Evolutionary conservation across 2,888 invertebrate species (phyloP).

Genomic region (Orthosia incerta): DNA sequence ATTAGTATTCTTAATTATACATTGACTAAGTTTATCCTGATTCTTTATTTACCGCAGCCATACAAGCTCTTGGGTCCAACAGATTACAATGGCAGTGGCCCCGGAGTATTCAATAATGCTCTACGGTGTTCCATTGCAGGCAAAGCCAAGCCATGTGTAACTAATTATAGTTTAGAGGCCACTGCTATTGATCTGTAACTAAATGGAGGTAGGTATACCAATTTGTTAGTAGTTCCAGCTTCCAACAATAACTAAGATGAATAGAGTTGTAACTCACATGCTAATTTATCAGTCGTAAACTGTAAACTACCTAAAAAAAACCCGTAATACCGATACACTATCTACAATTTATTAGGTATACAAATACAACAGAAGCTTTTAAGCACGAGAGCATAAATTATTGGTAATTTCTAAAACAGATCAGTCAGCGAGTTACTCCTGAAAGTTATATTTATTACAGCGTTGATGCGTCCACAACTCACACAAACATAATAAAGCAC

Average conservation of each 20-base stretch:
- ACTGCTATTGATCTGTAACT: constrained; percentile 15
- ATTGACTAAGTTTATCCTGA: background rate
- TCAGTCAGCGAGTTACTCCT: background rate
- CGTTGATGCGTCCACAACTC: background rate
- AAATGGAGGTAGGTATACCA: background rate
- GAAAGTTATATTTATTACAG: background rate
- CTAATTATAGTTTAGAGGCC: constrained; percentile 21
- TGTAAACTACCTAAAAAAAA: constrained; percentile 2
- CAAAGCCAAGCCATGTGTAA: constrained; percentile 17
- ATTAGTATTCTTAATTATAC: too few species aligned
- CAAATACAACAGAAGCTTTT: background rate
- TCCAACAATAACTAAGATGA: constrained; percentile 1
- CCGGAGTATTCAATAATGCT: constrained; percentile 7
- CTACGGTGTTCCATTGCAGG: constrained; percentile 3
- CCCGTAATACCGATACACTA: background rate
- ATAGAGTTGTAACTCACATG: constrained; percentile 14
- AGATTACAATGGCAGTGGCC: background rate
- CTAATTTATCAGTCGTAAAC: constrained; percentile 19
- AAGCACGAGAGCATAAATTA: background rate
- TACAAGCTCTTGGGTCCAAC: background rate
- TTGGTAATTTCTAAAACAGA: background rate
- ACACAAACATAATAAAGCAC: background rate
- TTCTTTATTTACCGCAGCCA: too few species aligned
- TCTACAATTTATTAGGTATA: background rate
- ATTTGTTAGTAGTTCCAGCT: background rate